These are phyloP conservation scores for Pyrgilauda ruficollis DNA, from an alignment of 2,113 vertebrate genomes.

Conservation along the genomic window DNA sequence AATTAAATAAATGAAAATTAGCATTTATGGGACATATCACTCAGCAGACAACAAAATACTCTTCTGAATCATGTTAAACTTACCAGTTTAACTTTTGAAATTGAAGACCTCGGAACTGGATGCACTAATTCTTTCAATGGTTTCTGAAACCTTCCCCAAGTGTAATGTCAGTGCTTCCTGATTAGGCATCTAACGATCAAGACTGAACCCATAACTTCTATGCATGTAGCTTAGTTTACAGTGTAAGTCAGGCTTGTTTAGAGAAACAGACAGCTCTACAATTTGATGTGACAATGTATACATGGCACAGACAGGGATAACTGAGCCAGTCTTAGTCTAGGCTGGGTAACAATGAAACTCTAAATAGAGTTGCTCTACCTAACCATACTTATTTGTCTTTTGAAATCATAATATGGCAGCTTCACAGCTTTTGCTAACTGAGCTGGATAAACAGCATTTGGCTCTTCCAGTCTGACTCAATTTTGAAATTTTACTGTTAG, in stretches of 20 bases:
- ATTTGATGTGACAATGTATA: accelerated
- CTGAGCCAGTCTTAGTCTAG: neutral
- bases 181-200: neutral
- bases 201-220: neutral
- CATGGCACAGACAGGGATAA: neutral
- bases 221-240: neutral
- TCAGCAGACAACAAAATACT: neutral
- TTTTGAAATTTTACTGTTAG: neutral
- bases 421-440: neutral
- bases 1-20: neutral
- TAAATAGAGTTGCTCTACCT: neutral
- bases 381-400: neutral
- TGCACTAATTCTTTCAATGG: neutral
- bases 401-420: neutral
- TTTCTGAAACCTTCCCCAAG: neutral
- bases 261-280: neutral
- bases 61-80: neutral
- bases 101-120: neutral
- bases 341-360: neutral
- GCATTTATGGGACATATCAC: neutral
- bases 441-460: neutral
- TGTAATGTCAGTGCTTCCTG: neutral
- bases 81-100: neutral
- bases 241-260: neutral
- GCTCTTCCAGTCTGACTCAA: neutral